Evolutionary conservation across 2,797 vertebrate genomes (phyloP).

Genomic region (Sebastiscus albofasciatus): DNA sequence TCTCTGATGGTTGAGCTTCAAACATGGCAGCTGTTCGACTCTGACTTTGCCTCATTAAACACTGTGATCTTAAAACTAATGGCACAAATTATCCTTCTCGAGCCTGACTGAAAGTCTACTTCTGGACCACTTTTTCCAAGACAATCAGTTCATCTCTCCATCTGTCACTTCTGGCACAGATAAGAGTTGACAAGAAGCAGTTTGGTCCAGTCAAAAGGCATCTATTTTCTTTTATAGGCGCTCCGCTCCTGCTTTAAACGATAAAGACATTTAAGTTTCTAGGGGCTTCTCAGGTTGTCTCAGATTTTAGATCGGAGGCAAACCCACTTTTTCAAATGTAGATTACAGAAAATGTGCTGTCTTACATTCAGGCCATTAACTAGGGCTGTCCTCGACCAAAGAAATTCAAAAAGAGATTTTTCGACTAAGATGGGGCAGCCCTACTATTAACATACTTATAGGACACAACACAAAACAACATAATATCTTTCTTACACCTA

Average conservation of each 20-base stretch:
- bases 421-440: too few relatives aligned
- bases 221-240: neutral
- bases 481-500: neutral
- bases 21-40: conserved; percentile 20
- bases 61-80: conserved; percentile 13
- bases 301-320: neutral
- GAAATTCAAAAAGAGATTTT: too few relatives aligned
- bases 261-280: neutral
- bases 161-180: conserved; percentile 33
- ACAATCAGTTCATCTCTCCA: neutral
- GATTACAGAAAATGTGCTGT: neutral
- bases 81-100: neutral
- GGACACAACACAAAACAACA: neutral
- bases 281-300: too few relatives aligned
- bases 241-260: neutral
- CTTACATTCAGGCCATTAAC: neutral
- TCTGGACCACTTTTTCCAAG: neutral
- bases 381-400: too few relatives aligned
- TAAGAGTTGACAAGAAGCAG: conserved; percentile 1
- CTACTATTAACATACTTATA: neutral
- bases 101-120: neutral
- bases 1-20: conserved; percentile 8
- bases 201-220: neutral
- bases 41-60: conserved; percentile 14
- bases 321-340: neutral